Evolutionary conservation across 2,113 vertebrate species (phyloP).

Genomic region (Gopherus evgoodei): DNA sequence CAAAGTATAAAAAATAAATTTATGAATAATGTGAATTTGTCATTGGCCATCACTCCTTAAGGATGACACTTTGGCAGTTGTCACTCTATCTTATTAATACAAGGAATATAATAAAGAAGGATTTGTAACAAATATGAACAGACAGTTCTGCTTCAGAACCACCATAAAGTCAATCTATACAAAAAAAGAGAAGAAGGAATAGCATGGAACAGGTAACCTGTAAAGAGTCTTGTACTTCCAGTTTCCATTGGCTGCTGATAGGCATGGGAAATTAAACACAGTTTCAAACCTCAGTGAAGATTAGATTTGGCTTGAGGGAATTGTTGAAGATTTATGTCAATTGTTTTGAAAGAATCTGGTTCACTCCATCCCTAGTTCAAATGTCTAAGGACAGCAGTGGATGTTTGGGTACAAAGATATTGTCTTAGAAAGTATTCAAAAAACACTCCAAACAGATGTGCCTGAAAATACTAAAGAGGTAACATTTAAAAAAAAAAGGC

Average conservation of each 20-base stretch:
- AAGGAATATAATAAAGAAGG: conserved; percentile 9
- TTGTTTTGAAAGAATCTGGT: not conserved
- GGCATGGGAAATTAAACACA: not conserved
- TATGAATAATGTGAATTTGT: not conserved
- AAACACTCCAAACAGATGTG: not conserved
- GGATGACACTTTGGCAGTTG: not conserved
- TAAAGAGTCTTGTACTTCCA: not conserved
- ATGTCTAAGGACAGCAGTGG: not conserved
- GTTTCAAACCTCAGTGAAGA: not conserved
- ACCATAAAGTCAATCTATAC: not conserved
- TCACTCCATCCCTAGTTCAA: not conserved
- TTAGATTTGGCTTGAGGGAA: not conserved
- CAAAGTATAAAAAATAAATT: not conserved
- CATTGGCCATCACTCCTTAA: not conserved
- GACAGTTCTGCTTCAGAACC: conserved; percentile 1
- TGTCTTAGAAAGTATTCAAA: not conserved
- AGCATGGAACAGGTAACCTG: not conserved
- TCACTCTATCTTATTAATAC: not conserved
- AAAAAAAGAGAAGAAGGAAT: not conserved
- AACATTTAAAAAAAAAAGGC: not conserved
- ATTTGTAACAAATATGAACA: not conserved
- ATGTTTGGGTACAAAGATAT: not conserved
- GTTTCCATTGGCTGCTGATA: not conserved
- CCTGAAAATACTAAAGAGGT: not conserved
- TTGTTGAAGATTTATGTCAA: not conserved